These are phyloP conservation scores for Alosa sapidissima DNA, from an alignment of 2,797 vertebrate species.

Conservation along the genomic window DNA sequence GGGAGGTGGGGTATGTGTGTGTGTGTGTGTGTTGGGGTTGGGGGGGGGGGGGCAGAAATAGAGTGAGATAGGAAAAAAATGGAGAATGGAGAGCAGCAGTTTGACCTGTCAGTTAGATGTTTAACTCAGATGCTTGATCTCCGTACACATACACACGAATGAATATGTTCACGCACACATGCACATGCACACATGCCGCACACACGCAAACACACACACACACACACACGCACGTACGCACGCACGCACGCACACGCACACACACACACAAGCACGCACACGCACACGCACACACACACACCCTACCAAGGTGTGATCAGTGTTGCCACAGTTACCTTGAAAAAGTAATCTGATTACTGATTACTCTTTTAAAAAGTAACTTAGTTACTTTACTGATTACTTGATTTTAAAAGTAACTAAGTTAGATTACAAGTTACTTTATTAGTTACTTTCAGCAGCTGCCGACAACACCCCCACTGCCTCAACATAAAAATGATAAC, in stretches of 20 bases:
- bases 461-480: too few relatives aligned
- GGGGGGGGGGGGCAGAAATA: not conserved
- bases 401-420: too few relatives aligned
- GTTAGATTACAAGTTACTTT: too few relatives aligned
- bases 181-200: not conserved
- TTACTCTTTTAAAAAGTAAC: too few relatives aligned
- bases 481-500: too few relatives aligned
- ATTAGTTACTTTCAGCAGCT: too few relatives aligned
- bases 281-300: not conserved
- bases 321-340: too few relatives aligned
- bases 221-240: not conserved
- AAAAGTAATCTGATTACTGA: too few relatives aligned
- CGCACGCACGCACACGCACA: not conserved
- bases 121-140: not conserved
- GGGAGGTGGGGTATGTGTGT: constrained; percentile 35
- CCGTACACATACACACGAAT: not conserved
- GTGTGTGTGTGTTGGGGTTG: not conserved
- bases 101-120: not conserved
- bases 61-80: not conserved
- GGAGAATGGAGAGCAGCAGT: not conserved
- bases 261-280: not conserved
- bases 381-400: too few relatives aligned
- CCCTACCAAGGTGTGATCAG: not conserved
- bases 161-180: not conserved
- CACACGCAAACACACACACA: not conserved